These are phyloP conservation scores for Aradus depressus DNA, from an alignment of 2,888 invertebrate species.

Conservation along the genomic window DNA sequence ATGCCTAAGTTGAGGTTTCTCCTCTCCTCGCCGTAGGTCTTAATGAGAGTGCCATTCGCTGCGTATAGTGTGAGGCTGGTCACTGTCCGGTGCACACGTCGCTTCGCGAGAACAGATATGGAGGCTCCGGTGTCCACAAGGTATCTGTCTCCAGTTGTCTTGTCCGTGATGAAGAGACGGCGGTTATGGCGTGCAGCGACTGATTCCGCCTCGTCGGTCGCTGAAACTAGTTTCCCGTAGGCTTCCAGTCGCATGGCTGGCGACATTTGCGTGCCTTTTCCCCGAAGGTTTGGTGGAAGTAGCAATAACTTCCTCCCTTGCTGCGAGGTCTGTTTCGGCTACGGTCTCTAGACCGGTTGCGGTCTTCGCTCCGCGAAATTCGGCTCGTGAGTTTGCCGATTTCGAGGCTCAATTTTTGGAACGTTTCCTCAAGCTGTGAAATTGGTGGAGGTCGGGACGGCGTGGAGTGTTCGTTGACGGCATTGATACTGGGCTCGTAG, in stretches of 20 bases:
- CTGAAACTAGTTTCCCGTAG: conserved; percentile 9
- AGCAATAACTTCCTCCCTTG: not conserved
- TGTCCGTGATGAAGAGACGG: conserved; percentile 12
- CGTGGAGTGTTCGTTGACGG: too few relatives aligned
- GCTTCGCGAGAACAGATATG: conserved; percentile 15
- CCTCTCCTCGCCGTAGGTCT: not conserved
- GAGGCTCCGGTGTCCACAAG: conserved; percentile 22
- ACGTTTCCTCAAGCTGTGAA: too few relatives aligned
- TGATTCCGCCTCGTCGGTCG: conserved; percentile 3
- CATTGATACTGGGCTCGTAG: too few relatives aligned
- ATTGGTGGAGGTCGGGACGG: too few relatives aligned
- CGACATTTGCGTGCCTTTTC: not conserved
- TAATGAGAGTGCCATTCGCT: conserved; percentile 4
- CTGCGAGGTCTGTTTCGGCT: not conserved
- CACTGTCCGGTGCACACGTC: too few relatives aligned
- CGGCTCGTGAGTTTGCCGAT: too few relatives aligned
- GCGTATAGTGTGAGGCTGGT: not conserved
- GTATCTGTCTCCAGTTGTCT: conserved; percentile 10
- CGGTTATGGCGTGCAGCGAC: not conserved
- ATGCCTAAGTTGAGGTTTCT: not conserved
- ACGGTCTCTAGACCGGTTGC: not conserved
- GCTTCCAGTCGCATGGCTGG: not conserved
- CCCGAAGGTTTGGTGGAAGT: not conserved
- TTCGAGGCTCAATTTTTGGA: too few relatives aligned
- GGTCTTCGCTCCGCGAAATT: not conserved